Base-by-base conservation (phyloP, 64 coral and sea anemone species). In the Actinia tenebrosa region DNA sequence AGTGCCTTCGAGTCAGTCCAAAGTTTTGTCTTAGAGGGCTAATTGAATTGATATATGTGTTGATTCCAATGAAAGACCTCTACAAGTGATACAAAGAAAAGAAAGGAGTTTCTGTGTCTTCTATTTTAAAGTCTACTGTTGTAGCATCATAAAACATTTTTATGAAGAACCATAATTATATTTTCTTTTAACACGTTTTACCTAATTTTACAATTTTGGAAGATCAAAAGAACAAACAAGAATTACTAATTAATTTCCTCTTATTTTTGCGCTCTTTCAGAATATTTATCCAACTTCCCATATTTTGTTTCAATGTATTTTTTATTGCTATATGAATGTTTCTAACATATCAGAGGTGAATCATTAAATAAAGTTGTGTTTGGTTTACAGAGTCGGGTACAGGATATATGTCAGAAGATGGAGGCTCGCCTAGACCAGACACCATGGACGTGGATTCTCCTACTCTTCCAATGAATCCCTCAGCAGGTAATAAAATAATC, bases 391-490 rank as follows among this genome's bases (percentile, higher is more conserved):
- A 94, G 16, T 89, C 80, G 50, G 86, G 91, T 30, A 84, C 92
- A 61, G 89, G 92, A 1, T 98, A 94, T 30, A 98, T 98, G 92
- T 98, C 95, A 26, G 95, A 98, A 44, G 95, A 98, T 94, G 95
- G 95, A 16, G 95, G 95, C 11, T 94, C 92, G 27, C 95, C 95
- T 19, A 84, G 92, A 1, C 95, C 95, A 18, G 92, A 94, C 69
- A 84, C 89, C 10, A 98, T 98, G 95, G 95, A 98, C 81, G 95
- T 98, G n/a, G 95, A 98, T 68, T 94, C 95, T 16, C 84, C 95
- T 64, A 79, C 95, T 10, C 44, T 75, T 75, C 45, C 44, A 61
- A 55, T 59, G 22, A 85, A 44, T 11, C 83, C 53, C 26, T 59
- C 83, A 25, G 52, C 83, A 85, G 83, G 83, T 85, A 85, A 19